Evolutionary conservation across 2,113 vertebrate species (phyloP).

Genomic region (Entelurus aequoreus): DNA sequence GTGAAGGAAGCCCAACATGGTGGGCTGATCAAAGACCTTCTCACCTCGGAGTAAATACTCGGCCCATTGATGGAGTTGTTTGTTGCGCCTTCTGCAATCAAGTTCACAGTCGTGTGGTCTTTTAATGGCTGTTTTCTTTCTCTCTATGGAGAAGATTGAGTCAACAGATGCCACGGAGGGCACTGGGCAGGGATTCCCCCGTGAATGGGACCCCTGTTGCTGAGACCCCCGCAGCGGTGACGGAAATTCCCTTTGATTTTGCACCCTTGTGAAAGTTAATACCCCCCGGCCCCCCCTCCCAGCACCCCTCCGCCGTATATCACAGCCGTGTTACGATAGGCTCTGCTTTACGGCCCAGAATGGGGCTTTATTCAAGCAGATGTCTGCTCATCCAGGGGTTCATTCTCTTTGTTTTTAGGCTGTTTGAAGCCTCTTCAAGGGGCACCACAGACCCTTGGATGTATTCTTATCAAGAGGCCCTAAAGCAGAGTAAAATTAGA

Average conservation of each 20-base stretch:
- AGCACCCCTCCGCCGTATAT: conserved; percentile 57
- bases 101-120: conserved; percentile 76
- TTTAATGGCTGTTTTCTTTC: conserved; percentile 71
- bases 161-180: conserved; percentile 68
- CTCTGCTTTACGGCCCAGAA: conserved; percentile 60
- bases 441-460: conserved; percentile 28
- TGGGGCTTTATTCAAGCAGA: conserved; percentile 70
- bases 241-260: conserved; percentile 77
- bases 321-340: conserved; percentile 63
- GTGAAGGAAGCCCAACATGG: conserved; percentile 59
- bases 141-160: conserved; percentile 65
- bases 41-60: conserved; percentile 67
- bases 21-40: conserved; percentile 63
- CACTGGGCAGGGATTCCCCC: conserved; percentile 61
- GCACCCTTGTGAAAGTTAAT: conserved; percentile 76
- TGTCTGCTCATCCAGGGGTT: conserved; percentile 68
- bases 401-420: conserved; percentile 56
- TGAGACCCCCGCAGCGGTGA: conserved; percentile 64
- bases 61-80: conserved; percentile 53
- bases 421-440: conserved; percentile 57
- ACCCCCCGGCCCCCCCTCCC: conserved; percentile 48
- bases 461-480: conserved; percentile 27
- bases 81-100: conserved; percentile 68
- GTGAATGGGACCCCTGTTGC: conserved; percentile 73
- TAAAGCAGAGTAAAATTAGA: neutral